These are phyloP conservation scores for Perognathus longimembris DNA, from an alignment of 2,113 vertebrate species.

Conservation along the genomic window DNA sequence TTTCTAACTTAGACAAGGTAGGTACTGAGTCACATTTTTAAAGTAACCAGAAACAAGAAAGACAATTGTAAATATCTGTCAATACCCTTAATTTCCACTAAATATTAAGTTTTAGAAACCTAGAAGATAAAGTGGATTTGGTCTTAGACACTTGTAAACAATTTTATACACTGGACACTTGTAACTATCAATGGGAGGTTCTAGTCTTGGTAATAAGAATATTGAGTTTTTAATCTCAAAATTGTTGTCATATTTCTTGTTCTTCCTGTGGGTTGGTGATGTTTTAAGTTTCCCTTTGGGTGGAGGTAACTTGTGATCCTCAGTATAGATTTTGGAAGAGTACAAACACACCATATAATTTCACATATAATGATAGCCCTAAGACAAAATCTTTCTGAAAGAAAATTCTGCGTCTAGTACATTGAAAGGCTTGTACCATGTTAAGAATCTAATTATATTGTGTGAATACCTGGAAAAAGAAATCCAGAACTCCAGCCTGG, in stretches of 20 bases:
- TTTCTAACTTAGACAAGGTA: background rate
- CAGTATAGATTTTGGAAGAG: background rate
- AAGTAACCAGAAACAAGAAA: background rate
- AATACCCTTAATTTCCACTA: background rate
- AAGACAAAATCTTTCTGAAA: constrained; percentile 42
- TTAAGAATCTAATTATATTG: constrained; percentile 68
- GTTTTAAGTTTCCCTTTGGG: background rate
- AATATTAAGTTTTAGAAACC: background rate
- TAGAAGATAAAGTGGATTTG: background rate
- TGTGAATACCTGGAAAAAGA: constrained; percentile 95
- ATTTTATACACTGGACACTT: background rate
- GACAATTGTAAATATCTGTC: background rate
- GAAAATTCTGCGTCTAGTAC: constrained; percentile 36
- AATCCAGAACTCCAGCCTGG: constrained; percentile 92
- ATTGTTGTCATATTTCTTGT: constrained; percentile 46
- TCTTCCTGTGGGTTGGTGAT: background rate
- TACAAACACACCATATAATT: background rate
- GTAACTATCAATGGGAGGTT: background rate
- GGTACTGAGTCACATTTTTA: background rate
- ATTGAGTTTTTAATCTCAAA: background rate
- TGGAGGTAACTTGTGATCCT: background rate
- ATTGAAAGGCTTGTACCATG: constrained; percentile 21
- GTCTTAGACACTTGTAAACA: background rate
- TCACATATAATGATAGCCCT: background rate
- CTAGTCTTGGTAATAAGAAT: background rate